Evolutionary conservation across 2,113 vertebrate genomes (phyloP).

Genomic region (Nestor notabilis): DNA sequence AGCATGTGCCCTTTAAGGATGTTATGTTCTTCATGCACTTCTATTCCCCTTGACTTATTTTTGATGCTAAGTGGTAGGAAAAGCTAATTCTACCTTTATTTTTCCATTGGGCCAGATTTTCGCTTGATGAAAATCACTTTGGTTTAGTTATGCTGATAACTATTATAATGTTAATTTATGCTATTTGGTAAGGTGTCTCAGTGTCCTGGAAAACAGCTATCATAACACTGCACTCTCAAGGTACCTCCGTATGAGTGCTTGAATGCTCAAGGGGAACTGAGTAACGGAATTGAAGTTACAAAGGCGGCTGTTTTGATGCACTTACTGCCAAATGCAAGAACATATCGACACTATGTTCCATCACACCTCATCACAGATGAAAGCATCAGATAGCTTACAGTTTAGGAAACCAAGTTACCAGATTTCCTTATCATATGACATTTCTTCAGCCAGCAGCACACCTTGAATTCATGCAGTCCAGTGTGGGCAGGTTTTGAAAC

Average conservation of each 20-base stretch:
- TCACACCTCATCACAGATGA: neutral
- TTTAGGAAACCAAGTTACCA: neutral
- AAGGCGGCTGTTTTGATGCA: neutral
- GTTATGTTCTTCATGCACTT: neutral
- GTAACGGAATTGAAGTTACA: neutral
- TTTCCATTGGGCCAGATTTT: neutral
- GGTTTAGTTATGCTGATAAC: neutral
- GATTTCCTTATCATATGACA: neutral
- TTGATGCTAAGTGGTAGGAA: neutral
- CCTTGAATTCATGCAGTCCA: neutral
- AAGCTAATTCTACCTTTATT: neutral
- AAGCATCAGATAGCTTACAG: neutral
- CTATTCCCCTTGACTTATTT: neutral
- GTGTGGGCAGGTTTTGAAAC: neutral
- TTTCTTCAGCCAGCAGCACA: neutral
- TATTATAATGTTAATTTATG: neutral
- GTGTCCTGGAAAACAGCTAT: neutral
- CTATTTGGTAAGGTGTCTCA: neutral
- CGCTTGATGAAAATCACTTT: neutral
- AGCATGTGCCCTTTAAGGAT: neutral
- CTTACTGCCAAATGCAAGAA: neutral
- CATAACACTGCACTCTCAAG: neutral
- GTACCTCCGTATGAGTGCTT: neutral
- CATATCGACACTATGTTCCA: neutral
- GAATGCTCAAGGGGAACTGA: neutral